These are phyloP conservation scores for Sphaeramia orbicularis DNA, from an alignment of 2,797 vertebrate species.

Conservation along the genomic window DNA sequence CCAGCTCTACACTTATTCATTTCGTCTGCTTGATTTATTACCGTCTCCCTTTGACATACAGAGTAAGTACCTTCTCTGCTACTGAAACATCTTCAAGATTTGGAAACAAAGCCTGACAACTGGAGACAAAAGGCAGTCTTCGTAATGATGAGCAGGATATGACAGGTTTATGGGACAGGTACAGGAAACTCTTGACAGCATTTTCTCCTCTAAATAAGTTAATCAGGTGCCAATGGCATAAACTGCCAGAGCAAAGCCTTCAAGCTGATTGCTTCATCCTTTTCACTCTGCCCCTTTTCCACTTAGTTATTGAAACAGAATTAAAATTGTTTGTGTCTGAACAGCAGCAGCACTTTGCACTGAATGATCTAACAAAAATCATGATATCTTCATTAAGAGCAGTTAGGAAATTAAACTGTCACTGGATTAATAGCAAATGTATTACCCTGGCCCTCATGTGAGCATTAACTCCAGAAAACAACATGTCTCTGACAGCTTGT, in stretches of 20 bases:
- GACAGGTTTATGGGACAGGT: slow-evolving; percentile 50
- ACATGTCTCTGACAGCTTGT: slow-evolving; percentile 33
- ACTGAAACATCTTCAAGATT: slow-evolving; percentile 43
- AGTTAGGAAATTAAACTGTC: slow-evolving; percentile 34
- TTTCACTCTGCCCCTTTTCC: slow-evolving; percentile 17
- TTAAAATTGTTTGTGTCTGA: slow-evolving; percentile 21
- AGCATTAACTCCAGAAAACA: slow-evolving; percentile 22
- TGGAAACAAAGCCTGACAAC: slow-evolving; percentile 49
- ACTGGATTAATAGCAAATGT: slow-evolving; percentile 32
- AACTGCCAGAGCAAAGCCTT: slow-evolving; percentile 43
- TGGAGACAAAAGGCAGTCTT: slow-evolving; percentile 23
- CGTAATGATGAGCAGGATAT: slow-evolving; percentile 31
- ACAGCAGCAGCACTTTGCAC: slow-evolving; percentile 7
- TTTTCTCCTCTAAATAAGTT: slow-evolving; percentile 49
- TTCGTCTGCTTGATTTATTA: slow-evolving; percentile 67
- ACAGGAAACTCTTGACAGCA: slow-evolving; percentile 35
- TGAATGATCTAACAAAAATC: slow-evolving; percentile 5
- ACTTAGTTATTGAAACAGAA: slow-evolving; percentile 27
- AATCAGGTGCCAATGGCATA: slow-evolving; percentile 25
- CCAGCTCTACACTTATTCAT: slow-evolving; percentile 55
- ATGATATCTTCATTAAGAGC: slow-evolving; percentile 19
- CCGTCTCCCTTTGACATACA: slow-evolving; percentile 61
- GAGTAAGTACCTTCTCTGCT: slow-evolving; percentile 39
- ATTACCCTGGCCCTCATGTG: slow-evolving; percentile 19
- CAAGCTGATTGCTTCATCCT: slow-evolving; percentile 29